A percentile compares a stretch with the other conserved stretches of the same genome.
phyloP scores from a whole-genome alignment of 2,888 invertebrate genomes.

The Lepidochrysops patricia region DNA sequence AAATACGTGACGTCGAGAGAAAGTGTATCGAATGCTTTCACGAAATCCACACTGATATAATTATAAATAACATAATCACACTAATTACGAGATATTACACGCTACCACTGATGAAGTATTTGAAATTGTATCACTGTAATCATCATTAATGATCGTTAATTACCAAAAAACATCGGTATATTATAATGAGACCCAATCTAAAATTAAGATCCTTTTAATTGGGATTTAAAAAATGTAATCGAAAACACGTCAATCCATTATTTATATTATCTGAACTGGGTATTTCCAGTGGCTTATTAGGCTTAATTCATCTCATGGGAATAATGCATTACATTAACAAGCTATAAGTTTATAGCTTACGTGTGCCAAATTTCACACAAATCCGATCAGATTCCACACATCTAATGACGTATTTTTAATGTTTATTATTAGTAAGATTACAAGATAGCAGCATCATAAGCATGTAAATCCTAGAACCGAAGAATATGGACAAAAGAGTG shows the following conservation, averaged over 20 bases:
- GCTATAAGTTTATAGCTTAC: not conserved
- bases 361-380: not conserved
- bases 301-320: not conserved
- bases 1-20: slow-evolving; percentile 7
- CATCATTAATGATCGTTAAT: not conserved
- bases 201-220: too few relatives aligned
- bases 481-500: not conserved
- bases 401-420: too few relatives aligned
- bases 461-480: not conserved
- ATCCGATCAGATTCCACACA: too few relatives aligned
- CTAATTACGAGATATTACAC: not conserved
- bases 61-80: slow-evolving; percentile 8
- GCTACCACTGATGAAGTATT: slow-evolving; percentile 1
- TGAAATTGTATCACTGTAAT: not conserved
- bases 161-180: not conserved
- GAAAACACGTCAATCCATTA: too few relatives aligned
- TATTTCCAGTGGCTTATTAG: too few relatives aligned
- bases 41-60: slow-evolving; percentile 2
- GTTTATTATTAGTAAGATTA: not conserved
- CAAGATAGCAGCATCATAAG: not conserved
- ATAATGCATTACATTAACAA: not conserved
- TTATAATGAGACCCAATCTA: not conserved
- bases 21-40: slow-evolving; percentile 7
- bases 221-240: too few relatives aligned
- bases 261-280: too few relatives aligned